Evolutionary conservation across 2,888 invertebrate genomes (phyloP).

Genomic region (Ephialtes manifestator): DNA sequence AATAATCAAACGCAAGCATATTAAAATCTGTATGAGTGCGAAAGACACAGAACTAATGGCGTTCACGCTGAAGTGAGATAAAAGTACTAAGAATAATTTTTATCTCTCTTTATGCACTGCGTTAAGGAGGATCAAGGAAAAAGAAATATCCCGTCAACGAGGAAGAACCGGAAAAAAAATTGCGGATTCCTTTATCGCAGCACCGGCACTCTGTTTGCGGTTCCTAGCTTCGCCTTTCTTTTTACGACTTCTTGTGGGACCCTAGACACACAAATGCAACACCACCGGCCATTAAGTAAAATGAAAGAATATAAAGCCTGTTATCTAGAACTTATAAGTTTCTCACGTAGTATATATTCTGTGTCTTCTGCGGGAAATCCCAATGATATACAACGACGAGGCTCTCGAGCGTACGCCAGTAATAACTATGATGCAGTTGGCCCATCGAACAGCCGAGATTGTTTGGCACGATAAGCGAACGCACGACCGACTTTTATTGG

Average conservation of each 20-base stretch:
- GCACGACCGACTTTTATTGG: conserved; percentile 75
- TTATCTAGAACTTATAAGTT: conserved; percentile 59
- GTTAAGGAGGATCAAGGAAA: conserved; percentile 23
- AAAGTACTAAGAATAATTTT: background rate
- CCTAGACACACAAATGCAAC: conserved; percentile 76
- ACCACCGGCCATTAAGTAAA: conserved; percentile 34
- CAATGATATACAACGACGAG: conserved; percentile 52
- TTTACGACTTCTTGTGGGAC: conserved; percentile 75
- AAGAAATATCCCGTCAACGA: conserved; percentile 24
- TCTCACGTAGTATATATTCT: conserved; percentile 58
- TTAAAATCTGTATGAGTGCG: background rate
- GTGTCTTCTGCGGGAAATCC: conserved; percentile 28
- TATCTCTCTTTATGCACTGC: background rate
- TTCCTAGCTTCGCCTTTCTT: conserved; percentile 64
- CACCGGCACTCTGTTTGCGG: conserved; percentile 75
- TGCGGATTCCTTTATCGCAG: conserved; percentile 67
- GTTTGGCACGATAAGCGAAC: conserved; percentile 79
- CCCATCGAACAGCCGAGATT: conserved; percentile 73
- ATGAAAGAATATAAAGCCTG: conserved; percentile 50
- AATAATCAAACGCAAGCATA: background rate
- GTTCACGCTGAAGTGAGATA: too few species aligned
- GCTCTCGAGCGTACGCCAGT: conserved; percentile 46
- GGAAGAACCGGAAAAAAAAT: conserved; percentile 53
- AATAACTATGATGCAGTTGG: conserved; percentile 40
- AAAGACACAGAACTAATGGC: background rate